Conservation (phyloP, 2,113 vertebrate genomes). For the Python bivittatus region DNA sequence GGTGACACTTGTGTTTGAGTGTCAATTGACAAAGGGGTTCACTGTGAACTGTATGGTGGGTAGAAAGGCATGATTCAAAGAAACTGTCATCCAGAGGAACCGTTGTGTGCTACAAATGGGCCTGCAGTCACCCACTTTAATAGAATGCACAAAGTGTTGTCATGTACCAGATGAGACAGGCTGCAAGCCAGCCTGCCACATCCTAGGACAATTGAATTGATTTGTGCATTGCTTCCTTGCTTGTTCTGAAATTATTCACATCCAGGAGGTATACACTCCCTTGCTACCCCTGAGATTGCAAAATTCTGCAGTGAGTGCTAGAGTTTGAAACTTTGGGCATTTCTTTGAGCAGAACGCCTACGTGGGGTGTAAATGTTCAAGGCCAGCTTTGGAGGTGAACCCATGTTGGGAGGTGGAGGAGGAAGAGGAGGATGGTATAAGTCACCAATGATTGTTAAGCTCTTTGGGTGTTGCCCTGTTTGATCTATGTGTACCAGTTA, state of each 20-base stretch:
- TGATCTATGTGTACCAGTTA: background rate
- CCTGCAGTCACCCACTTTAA: constrained; percentile 32
- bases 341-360: background rate
- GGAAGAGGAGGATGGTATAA: background rate
- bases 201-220: constrained; percentile 45
- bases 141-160: constrained; percentile 43
- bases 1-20: background rate
- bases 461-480: background rate
- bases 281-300: background rate
- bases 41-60: constrained; percentile 21
- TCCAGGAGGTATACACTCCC: background rate
- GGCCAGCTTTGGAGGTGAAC: background rate
- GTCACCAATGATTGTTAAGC: background rate
- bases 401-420: background rate
- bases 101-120: background rate
- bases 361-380: background rate
- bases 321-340: background rate
- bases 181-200: constrained; percentile 40
- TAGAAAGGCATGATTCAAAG: constrained; percentile 39
- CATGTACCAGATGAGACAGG: constrained; percentile 39
- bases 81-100: constrained; percentile 36
- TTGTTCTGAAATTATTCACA: constrained; percentile 34
- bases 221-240: constrained; percentile 37
- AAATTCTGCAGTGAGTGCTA: background rate
- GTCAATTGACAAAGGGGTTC: constrained; percentile 19